Base-by-base conservation (phyloP, 35 echinoderm and acorn worm genomes). In the Chiridota heheva region DNA sequence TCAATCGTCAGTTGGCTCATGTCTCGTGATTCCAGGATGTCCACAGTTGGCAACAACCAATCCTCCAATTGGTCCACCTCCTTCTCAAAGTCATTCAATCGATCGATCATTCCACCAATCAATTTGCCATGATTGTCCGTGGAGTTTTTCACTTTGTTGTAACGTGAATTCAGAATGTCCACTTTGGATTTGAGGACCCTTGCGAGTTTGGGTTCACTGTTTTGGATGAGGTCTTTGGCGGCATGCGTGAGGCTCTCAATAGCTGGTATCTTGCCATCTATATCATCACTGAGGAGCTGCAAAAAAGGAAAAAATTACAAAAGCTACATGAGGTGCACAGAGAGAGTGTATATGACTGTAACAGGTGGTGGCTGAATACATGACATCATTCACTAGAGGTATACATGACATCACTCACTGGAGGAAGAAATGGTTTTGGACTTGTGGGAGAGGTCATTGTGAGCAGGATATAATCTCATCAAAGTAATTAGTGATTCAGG, bases 11-110 rank as follows among this genome's bases (percentile, higher is more conserved):
- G 24, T 60, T 74, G 77, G 20, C 49, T 67, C 5, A 88, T 64
- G 20, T 91, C 86, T 40, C 71, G 39, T 2, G 78, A 78, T 69
- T 98, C 89, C 42, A 98, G 59, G 12, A 63, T 38, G 68, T 98
- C 95, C 36, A 98, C 74, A 18, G 89, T 79, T 33, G 89, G 95
- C 32, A 91, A 36, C 57, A 98, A 37, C 89, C 90, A 91, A 75
- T 98, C 95, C 56, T 98, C 89, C 79, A 98, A 68, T 2, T 86
- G 42, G 34, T 98, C 95, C 6, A 91, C 85, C 70, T 98, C 85
- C 30, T 88, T 85, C 64, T 88, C 89, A 76, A 97, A 97, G 33
- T 84, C 89, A 20, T 83, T 85, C 36, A 98, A 33, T 40, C 82
- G 79, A 37, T 92, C 85, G 2, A 78, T 79, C 82, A 90, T 96